Evolutionary conservation across 2,113 vertebrate species (phyloP), one percentile per base, ranked within the genome.

Genomic region (Mastomys coucha): DNA sequence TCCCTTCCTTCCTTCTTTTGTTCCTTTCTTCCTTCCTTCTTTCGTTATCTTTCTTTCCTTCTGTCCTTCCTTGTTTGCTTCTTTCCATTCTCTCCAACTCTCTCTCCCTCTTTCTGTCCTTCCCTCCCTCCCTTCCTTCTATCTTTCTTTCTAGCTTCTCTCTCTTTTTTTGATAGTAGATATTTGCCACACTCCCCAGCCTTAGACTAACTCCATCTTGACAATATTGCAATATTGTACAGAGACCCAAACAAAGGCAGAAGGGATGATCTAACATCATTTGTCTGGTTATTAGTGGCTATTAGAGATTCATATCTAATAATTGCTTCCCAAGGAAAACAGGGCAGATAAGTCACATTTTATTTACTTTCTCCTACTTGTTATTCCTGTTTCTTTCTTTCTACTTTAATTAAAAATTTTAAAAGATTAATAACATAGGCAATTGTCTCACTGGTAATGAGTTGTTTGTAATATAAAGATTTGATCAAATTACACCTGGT

Each of bases 391-490:
- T 6, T 88, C 39, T 76, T 63, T 80, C 14, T 76, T 49, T 90
- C 7, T 6, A 67, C 22, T 80, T n/a, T 45, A 85, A 81, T 77
- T 89, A 91, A 76, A 39, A 85, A 69, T 45, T 53, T 24, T 60
- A 87, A 75, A 94, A 65, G 9, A 39, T 89, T 49, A 80, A 85
- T 78, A 93, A 45, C 67, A 77, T 31, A 28, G 24, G 42, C 45
- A 73, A 49, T 89, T 87, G 73, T 81, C 58, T 92, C 58, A 56
- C 13, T 70, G 51, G 70, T 33, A 97, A 78, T 80, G 49, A 89
- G 70, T 70, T 53, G 69, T 5, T 56, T 92, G 65, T n/a, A 89
- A 33, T 70, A 85, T 69, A 93, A 93, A 91, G n/a, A 91, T 33
- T 42, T 73, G 2, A 72, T 85, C 9, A 85, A 91, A 16, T 58